Conservation (phyloP, 2,113 vertebrate species). For the Azemiops feae region DNA sequence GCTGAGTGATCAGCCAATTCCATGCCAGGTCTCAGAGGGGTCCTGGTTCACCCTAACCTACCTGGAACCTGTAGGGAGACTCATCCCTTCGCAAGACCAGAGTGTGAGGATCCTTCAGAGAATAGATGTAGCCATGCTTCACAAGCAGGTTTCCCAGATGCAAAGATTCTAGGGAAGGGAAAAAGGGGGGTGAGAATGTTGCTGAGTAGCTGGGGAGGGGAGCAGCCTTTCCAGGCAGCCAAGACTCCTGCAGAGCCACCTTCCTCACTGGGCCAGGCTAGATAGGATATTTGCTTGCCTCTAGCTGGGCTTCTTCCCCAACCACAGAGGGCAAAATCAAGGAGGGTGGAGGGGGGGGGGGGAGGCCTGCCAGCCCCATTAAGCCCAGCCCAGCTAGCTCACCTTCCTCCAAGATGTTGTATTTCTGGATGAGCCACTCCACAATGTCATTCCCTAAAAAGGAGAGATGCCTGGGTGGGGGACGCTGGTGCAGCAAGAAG, state of each 20-base stretch:
- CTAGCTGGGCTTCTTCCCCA: neutral
- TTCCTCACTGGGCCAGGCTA: slow-evolving; percentile 57
- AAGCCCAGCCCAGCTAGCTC: slow-evolving; percentile 41
- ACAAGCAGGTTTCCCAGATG: slow-evolving; percentile 83
- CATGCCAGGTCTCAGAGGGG: neutral
- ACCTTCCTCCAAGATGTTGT: slow-evolving; percentile 82
- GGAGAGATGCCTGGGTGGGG: neutral
- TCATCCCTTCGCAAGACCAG: slow-evolving; percentile 78
- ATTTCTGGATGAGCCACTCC: slow-evolving; percentile 84
- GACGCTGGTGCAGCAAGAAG: neutral
- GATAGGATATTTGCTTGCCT: neutral
- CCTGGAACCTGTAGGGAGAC: slow-evolving; percentile 90
- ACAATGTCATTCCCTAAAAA: slow-evolving; percentile 79
- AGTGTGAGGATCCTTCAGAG: slow-evolving; percentile 78
- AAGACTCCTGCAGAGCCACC: neutral
- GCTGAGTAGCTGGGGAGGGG: neutral
- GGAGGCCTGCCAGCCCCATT: neutral
- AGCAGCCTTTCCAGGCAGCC: neutral
- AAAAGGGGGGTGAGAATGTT: neutral
- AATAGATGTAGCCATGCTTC: slow-evolving; percentile 86
- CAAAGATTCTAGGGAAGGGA: slow-evolving; percentile 74
- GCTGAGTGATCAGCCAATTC: neutral
- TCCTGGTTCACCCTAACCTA: slow-evolving; percentile 42
- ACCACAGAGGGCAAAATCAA: neutral
- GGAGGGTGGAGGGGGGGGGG: neutral